phyloP scores from a whole-genome alignment of 2,113 vertebrate genomes.

The Forbesichthys papilliferus region DNA sequence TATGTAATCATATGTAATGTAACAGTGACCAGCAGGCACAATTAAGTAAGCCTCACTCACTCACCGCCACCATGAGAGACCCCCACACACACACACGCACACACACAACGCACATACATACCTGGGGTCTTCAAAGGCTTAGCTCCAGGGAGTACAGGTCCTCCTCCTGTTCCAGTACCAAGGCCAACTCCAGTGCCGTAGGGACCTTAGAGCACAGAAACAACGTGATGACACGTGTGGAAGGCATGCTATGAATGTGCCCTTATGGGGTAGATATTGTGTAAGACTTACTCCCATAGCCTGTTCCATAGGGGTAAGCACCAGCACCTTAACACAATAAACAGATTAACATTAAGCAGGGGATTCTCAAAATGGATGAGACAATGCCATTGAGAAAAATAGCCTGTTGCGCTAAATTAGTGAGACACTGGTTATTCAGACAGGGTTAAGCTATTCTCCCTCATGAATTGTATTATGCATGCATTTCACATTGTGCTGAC shows the following conservation, averaged over 20 bases:
- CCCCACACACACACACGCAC: neutral
- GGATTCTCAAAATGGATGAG: neutral
- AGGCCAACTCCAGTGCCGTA: slow-evolving; percentile 36
- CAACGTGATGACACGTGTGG: neutral
- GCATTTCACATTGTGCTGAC: slow-evolving; percentile 2
- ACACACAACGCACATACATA: neutral
- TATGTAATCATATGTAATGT: too few species aligned
- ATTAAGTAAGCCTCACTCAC: too few species aligned
- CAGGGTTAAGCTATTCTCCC: too few species aligned
- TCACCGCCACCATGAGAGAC: neutral
- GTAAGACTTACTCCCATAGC: slow-evolving; percentile 45
- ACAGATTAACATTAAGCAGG: neutral
- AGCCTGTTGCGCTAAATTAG: too few species aligned
- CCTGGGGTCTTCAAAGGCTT: slow-evolving; percentile 73
- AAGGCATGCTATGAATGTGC: neutral
- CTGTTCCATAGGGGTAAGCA: slow-evolving; percentile 50
- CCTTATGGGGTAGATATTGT: neutral
- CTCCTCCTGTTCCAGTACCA: slow-evolving; percentile 36
- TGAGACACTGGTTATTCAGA: too few species aligned
- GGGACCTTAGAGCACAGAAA: slow-evolving; percentile 32
- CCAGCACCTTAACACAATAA: slow-evolving; percentile 31
- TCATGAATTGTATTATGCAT: neutral
- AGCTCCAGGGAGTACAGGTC: slow-evolving; percentile 58
- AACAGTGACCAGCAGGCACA: too few species aligned
- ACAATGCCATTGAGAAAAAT: neutral